Evolutionary conservation across 1,140 invertebrate genomes (phyloP), one percentile per base, ranked within the genome.

Genomic region (Colletes latitarsis): DNA sequence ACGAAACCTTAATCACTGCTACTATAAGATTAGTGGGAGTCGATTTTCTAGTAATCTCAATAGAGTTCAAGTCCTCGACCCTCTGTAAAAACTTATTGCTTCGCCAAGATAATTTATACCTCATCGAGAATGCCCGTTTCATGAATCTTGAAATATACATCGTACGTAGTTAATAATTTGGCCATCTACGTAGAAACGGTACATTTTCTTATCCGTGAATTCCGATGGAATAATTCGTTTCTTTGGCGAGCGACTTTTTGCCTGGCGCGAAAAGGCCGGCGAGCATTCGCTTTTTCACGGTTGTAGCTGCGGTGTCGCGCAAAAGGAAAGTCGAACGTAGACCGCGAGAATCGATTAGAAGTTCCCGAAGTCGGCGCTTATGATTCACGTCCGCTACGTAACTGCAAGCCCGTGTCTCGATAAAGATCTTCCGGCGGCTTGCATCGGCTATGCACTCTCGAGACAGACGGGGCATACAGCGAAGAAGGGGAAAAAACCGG

Each of bases 341-440:
- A 67, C 49, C 53, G 71, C 78, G 52, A 53, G 71, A 62, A 74
- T 80, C 62, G 62, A 75, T 75, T 80, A 66, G 78, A 75, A 67
- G 75, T 74, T 80, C 46, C 71, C 72, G 63, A 80, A 80, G 62
- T 21, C 78, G 77, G 60, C 77, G 78, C 78, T 80, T 80, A 75
- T 80, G 78, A 80, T 75, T 80, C 72, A 60, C 63, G 72, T 80
- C 75, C 63, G 49, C 72, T 41, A 80, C 71, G 72, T 80, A 73
- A 80, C 71, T 80, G 63, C 78, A 63, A 75, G 72, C 62, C 78
- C 72, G 53, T 60, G 71, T 53, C 78, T 21, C 52, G 78, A 80
- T 80, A 80, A 80, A 80, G 78, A 80, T 80, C 78, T 80, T 15
- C 30, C 78, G 49, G 72, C 78, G 72, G 78, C 30, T 80, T 68